Conservation (phyloP, 2,888 invertebrate species). For the Pseudeuparius sepicola region DNA sequence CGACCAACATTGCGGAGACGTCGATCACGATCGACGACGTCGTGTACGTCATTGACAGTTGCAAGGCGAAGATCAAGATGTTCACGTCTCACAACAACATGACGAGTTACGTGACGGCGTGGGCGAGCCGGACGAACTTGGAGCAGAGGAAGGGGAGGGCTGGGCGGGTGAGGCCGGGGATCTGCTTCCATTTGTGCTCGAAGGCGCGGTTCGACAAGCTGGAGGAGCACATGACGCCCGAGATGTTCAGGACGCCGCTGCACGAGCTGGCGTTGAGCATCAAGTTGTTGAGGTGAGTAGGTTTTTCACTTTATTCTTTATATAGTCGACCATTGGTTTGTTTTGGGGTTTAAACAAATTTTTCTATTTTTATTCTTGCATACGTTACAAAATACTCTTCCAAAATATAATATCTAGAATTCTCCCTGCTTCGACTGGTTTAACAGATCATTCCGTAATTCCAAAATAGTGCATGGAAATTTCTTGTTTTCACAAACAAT, state of each 20-base stretch:
- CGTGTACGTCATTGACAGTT: constrained; percentile 94
- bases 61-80: constrained; percentile 95
- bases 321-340: no score
- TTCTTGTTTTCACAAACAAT: no score
- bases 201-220: constrained; percentile 59
- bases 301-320: no score
- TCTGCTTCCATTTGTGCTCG: constrained; percentile 88
- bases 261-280: constrained; percentile 90
- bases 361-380: no score
- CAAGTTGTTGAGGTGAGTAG: constrained; percentile 75
- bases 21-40: constrained; percentile 98
- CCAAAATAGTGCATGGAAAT: no score
- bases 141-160: constrained; percentile 91
- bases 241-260: constrained; percentile 95
- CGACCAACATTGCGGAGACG: constrained; percentile 98
- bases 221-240: constrained; percentile 88
- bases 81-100: constrained; percentile 98
- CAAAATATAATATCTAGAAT: no score
- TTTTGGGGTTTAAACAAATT: no score
- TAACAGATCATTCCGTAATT: no score
- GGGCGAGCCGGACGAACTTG: constrained; percentile 90
- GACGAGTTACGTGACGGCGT: constrained; percentile 95
- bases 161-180: constrained; percentile 88
- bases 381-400: no score
- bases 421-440: no score